Percentiles rank a stretch among this genome's conserved stretches.
These are phyloP conservation scores for Liposcelis brunnea DNA, from an alignment of 2,888 invertebrate genomes.

Conservation along the genomic window DNA sequence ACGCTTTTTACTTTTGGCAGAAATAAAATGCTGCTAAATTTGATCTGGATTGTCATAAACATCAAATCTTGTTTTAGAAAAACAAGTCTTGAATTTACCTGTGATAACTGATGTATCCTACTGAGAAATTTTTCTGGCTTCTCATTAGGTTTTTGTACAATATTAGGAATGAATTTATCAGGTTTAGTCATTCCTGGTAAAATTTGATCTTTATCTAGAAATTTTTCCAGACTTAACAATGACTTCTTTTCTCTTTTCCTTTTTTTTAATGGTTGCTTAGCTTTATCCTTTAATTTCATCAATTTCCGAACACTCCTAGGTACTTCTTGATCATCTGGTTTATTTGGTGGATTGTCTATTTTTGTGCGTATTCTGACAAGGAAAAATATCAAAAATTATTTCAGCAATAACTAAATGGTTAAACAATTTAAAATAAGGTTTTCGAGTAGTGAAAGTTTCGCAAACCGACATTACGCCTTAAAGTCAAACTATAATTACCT, in stretches of 20 bases:
- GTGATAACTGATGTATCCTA: conserved; percentile 45
- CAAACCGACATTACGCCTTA: too few relatives aligned
- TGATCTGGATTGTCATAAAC: too few relatives aligned
- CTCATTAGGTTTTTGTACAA: conserved; percentile 44
- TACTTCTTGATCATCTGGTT: conserved; percentile 52
- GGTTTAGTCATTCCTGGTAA: conserved; percentile 22
- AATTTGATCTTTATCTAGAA: conserved; percentile 14
- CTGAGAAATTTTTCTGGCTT: conserved; percentile 40
- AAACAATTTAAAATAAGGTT: too few relatives aligned
- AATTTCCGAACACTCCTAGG: conserved; percentile 51
- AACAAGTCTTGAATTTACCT: too few relatives aligned
- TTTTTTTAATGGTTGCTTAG: conserved; percentile 26
- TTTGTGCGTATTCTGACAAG: conserved; percentile 36
- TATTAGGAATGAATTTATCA: conserved; percentile 32
- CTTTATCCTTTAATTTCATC: conserved; percentile 37
- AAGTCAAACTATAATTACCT: conserved; percentile 36
- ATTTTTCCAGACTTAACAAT: conserved; percentile 21
- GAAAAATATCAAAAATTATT: conserved; percentile 11
- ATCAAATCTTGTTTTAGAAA: too few relatives aligned
- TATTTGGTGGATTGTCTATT: conserved; percentile 56
- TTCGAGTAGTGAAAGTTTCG: too few relatives aligned
- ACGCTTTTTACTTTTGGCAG: too few relatives aligned
- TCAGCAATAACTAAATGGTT: too few relatives aligned
- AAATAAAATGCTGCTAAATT: too few relatives aligned
- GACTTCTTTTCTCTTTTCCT: conserved; percentile 20